phyloP scores from a whole-genome alignment of 2,888 invertebrate species.

The Brachypterus glaber region DNA sequence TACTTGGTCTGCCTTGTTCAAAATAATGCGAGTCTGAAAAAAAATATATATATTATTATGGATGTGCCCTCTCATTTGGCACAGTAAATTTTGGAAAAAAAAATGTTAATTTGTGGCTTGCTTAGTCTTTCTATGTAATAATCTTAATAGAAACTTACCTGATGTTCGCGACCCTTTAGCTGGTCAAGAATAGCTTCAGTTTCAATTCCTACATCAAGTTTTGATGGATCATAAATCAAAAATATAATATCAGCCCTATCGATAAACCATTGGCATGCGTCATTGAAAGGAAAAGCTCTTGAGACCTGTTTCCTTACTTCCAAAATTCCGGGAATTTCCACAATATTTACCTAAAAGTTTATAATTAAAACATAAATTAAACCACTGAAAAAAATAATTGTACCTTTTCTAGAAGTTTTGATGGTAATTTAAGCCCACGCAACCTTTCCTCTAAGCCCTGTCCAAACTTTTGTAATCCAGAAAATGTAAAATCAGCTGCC shows the following conservation, averaged over 20 bases:
- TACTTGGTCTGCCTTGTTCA: constrained; percentile 91
- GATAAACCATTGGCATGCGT: constrained; percentile 96
- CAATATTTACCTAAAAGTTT: constrained; percentile 71
- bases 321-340: constrained; percentile 91
- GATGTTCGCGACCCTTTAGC: constrained; percentile 86
- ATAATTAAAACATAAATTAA: constrained; percentile 2
- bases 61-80: too few relatives aligned
- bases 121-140: too few relatives aligned
- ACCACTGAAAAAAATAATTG: constrained; percentile 1
- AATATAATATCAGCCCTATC: constrained; percentile 93
- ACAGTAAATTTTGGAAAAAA: not conserved
- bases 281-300: constrained; percentile 87
- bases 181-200: constrained; percentile 91
- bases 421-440: constrained; percentile 70
- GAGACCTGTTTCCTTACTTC: constrained; percentile 91
- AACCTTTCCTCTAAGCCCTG: constrained; percentile 85
- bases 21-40: constrained; percentile 72
- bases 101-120: not conserved
- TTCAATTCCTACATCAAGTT: constrained; percentile 90
- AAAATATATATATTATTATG: constrained; percentile 4
- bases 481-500: constrained; percentile 91
- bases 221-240: constrained; percentile 89
- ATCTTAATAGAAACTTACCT: constrained; percentile 50
- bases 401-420: constrained; percentile 82
- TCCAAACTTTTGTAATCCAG: constrained; percentile 89